Percentiles rank a stretch among this genome's conserved stretches.
Conservation (phyloP, 1,140 invertebrate genomes). For the Cydia splendana region DNA sequence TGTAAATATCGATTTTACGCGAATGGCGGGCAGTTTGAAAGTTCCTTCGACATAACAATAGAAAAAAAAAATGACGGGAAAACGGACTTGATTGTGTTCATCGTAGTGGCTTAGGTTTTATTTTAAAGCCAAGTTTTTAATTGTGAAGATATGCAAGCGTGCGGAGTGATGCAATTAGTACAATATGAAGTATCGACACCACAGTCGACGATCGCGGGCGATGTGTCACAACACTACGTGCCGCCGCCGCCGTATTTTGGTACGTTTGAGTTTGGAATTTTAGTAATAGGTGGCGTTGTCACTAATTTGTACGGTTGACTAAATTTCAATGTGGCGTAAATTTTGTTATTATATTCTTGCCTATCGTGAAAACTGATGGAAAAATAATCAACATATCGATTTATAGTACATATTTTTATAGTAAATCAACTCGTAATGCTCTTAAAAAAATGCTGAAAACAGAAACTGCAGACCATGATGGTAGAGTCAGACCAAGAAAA, state of each 20-base stretch:
- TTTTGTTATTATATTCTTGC: too few species aligned
- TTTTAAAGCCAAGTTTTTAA: conserved; percentile 32
- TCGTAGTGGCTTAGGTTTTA: not conserved
- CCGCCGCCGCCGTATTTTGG: conserved; percentile 75
- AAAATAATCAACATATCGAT: too few species aligned
- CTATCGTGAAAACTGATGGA: too few species aligned
- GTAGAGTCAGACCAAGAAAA: too few species aligned
- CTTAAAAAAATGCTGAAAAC: too few species aligned
- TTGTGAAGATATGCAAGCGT: conserved; percentile 52
- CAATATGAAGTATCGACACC: conserved; percentile 71
- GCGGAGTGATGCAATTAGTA: conserved; percentile 69
- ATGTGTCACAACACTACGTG: conserved; percentile 69
- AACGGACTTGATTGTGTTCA: conserved; percentile 31
- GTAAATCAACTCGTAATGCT: too few species aligned
- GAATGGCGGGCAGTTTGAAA: conserved; percentile 66
- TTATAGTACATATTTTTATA: too few species aligned
- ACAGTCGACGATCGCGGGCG: conserved; percentile 63
- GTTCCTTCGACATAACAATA: conserved; percentile 34
- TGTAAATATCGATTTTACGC: conserved; percentile 63
- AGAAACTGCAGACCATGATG: too few species aligned
- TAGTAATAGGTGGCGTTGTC: not conserved
- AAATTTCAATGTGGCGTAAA: too few species aligned
- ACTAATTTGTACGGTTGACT: too few species aligned
- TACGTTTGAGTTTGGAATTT: conserved; percentile 44
- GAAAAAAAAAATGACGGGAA: conserved; percentile 10